phyloP scores from a whole-genome alignment of 2,888 invertebrate genomes.

The Pedicia rivosa region DNA sequence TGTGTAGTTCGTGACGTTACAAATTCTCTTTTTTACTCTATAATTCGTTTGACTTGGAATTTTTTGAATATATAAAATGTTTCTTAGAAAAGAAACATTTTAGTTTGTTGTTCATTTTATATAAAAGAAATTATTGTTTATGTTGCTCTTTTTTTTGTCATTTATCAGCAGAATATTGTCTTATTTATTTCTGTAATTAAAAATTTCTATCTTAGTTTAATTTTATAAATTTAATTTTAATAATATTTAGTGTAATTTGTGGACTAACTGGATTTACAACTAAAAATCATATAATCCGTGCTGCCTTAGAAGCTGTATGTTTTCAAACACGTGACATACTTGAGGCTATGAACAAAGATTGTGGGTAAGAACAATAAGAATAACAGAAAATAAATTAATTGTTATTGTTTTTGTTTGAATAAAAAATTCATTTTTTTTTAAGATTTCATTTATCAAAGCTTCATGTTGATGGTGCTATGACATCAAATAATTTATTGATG shows the following conservation, averaged over 20 bases:
- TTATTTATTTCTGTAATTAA: too few species aligned
- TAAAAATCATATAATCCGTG: constrained; percentile 84
- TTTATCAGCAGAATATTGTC: too few species aligned
- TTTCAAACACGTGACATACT: constrained; percentile 91
- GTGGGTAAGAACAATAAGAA: constrained; percentile 35
- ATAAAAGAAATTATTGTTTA: too few species aligned
- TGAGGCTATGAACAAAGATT: constrained; percentile 89
- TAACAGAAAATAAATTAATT: background rate
- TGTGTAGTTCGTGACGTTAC: too few species aligned
- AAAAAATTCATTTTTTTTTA: background rate
- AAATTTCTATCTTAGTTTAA: too few species aligned
- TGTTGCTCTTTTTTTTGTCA: too few species aligned
- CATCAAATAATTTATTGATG: constrained; percentile 78
- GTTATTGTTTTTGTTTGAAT: background rate
- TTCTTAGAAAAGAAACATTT: too few species aligned
- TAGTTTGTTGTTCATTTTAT: too few species aligned
- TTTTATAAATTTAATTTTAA: too few species aligned
- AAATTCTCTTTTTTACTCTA: too few species aligned
- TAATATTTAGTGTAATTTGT: constrained; percentile 65
- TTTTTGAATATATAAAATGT: too few species aligned
- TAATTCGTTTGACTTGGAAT: too few species aligned
- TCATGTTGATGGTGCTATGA: constrained; percentile 89
- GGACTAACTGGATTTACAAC: constrained; percentile 87
- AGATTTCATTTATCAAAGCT: constrained; percentile 57
- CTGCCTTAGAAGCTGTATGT: constrained; percentile 87